Percentiles rank a stretch among this genome's conserved stretches.
Conservation (phyloP, 2,888 invertebrate genomes). For the Willowsia nigromaculata region DNA sequence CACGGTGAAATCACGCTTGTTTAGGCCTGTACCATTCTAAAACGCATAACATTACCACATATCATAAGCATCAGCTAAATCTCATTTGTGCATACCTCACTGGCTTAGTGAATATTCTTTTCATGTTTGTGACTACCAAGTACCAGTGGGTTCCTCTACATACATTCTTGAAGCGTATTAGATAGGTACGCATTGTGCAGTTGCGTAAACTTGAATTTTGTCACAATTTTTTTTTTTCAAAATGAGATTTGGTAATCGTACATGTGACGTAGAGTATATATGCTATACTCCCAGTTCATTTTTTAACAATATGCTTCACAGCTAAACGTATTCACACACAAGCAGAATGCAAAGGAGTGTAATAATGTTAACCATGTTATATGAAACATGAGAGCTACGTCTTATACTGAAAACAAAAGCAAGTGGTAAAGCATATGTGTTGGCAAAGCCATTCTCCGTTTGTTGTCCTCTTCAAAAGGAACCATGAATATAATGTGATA, state of each 20-base stretch:
- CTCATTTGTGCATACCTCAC: constrained; percentile 5
- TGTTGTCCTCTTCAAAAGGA: not conserved
- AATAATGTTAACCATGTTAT: constrained; percentile 19
- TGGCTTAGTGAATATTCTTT: not conserved
- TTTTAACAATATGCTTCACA: not conserved
- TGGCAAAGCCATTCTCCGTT: not conserved
- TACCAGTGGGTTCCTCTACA: too few relatives aligned
- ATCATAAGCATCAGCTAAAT: constrained; percentile 31
- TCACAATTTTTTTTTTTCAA: not conserved
- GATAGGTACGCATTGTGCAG: too few relatives aligned
- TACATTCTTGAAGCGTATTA: not conserved
- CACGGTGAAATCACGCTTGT: not conserved
- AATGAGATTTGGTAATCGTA: constrained; percentile 20
- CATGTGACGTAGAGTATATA: not conserved
- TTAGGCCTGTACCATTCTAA: not conserved
- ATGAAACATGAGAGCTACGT: constrained; percentile 9
- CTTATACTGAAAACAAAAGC: not conserved
- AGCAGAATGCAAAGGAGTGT: not conserved
- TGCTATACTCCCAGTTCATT: not conserved
- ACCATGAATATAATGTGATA: constrained; percentile 11
- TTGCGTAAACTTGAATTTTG: not conserved
- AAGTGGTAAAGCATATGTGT: not conserved
- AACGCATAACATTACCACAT: constrained; percentile 35
- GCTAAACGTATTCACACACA: constrained; percentile 23
- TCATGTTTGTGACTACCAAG: too few relatives aligned